Conservation (phyloP, 2,113 vertebrate species). For the Coryphaenoides rupestris region DNA sequence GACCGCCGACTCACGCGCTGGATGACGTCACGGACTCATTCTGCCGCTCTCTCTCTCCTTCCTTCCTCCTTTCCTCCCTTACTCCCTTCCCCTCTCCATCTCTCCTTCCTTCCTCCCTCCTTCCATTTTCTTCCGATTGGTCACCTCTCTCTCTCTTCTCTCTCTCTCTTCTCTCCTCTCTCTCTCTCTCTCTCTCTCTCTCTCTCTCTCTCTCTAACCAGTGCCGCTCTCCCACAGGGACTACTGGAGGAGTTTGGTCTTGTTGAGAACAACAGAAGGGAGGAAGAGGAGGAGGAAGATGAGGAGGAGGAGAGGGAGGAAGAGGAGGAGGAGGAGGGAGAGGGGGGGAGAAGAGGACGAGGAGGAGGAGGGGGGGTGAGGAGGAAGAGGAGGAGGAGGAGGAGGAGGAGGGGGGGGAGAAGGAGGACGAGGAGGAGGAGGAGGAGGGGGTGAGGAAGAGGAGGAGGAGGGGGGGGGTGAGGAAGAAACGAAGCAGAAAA, state of each 20-base stretch:
- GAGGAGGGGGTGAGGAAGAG: too few species aligned
- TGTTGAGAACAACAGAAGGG: slow-evolving; percentile 2
- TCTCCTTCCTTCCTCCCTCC: neutral
- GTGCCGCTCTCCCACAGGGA: too few species aligned
- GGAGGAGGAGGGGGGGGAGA: too few species aligned
- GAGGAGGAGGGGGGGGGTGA: too few species aligned
- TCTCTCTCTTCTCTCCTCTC: neutral
- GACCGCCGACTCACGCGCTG: neutral
- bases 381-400: too few species aligned
- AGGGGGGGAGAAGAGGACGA: neutral
- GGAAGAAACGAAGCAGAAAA: neutral
- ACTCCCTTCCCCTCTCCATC: slow-evolving; percentile 1
- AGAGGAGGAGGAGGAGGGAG: too few species aligned
- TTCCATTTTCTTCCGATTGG: neutral
- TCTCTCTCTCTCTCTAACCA: neutral
- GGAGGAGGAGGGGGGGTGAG: too few species aligned
- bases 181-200: neutral
- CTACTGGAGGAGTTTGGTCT: too few species aligned
- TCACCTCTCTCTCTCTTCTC: neutral
- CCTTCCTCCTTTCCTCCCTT: neutral
- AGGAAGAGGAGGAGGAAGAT: too few species aligned
- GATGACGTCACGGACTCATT: slow-evolving; percentile 19
- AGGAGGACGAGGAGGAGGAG: too few species aligned
- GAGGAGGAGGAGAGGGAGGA: too few species aligned
- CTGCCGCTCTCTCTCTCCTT: slow-evolving; percentile 1